Percentiles rank a stretch among this genome's conserved stretches.
Conservation (phyloP, 1,140 invertebrate genomes). For the Drosophila hydei region DNA sequence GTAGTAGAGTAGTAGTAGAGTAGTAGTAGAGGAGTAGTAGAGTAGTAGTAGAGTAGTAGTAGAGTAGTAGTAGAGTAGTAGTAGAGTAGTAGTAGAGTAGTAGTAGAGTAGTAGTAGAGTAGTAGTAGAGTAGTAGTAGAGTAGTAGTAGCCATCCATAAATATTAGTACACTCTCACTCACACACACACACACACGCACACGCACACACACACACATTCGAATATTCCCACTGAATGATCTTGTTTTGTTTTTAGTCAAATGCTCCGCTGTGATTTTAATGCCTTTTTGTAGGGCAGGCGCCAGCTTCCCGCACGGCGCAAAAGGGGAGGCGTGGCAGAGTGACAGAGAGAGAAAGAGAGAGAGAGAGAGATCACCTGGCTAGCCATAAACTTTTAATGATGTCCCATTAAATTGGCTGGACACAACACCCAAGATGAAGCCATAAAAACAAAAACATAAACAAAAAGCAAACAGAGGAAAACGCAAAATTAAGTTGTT, state of each 20-base stretch:
- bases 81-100: too few species aligned
- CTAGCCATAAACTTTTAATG: conserved; percentile 68
- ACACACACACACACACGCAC: background rate
- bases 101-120: too few species aligned
- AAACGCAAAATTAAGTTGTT: conserved; percentile 45
- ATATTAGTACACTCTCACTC: conserved; percentile 33
- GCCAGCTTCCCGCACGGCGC: conserved; percentile 20
- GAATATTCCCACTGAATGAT: conserved; percentile 20
- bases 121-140: too few species aligned
- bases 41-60: too few species aligned
- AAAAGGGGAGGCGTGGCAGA: background rate
- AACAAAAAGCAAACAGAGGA: conserved; percentile 1
- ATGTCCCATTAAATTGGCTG: conserved; percentile 44
- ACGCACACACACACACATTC: conserved; percentile 10
- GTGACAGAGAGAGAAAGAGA: background rate
- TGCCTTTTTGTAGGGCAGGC: conserved; percentile 56
- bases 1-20: too few species aligned
- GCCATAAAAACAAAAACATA: conserved; percentile 40
- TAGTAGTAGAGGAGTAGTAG: too few species aligned
- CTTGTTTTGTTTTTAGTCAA: conserved; percentile 55
- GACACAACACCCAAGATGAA: conserved; percentile 46
- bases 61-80: too few species aligned
- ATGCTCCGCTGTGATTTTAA: conserved; percentile 53
- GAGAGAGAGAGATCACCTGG: conserved; percentile 13
- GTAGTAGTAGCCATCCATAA: conserved; percentile 43